These are phyloP conservation scores for Morpho helenor DNA, from an alignment of 2,888 invertebrate genomes.

Conservation along the genomic window DNA sequence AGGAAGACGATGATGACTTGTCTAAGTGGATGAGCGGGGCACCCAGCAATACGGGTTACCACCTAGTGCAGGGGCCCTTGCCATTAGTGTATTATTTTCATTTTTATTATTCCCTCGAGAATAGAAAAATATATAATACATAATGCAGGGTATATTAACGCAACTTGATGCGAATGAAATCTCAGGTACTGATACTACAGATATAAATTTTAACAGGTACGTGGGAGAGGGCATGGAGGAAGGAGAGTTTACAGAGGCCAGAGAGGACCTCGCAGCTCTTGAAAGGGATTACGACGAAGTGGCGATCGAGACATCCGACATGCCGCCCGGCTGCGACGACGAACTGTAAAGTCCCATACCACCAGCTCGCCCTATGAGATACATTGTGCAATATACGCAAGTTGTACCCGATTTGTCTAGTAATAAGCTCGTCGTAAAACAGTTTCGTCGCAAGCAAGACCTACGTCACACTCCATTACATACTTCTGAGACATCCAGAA, in stretches of 20 bases:
- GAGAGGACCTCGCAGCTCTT: conserved; percentile 86
- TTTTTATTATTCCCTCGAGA: too few relatives aligned
- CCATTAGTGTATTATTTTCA: too few relatives aligned
- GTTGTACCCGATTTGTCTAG: neutral
- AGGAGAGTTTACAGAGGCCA: conserved; percentile 89
- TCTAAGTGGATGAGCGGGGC: too few relatives aligned
- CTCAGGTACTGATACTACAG: neutral
- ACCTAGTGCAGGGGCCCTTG: too few relatives aligned
- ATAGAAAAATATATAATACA: too few relatives aligned
- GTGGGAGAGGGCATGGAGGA: conserved; percentile 91
- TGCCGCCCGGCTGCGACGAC: conserved; percentile 61
- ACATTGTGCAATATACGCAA: neutral
- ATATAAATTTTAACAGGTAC: conserved; percentile 74
- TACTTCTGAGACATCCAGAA: too few relatives aligned
- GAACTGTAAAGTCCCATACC: conserved; percentile 47
- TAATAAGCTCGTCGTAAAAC: too few relatives aligned
- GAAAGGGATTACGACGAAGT: conserved; percentile 88
- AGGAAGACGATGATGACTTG: too few relatives aligned
- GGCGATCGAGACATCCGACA: conserved; percentile 79
- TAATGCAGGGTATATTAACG: too few relatives aligned
- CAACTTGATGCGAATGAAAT: neutral
- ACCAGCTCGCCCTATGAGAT: conserved; percentile 2
- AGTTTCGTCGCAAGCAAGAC: neutral
- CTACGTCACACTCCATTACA: too few relatives aligned
- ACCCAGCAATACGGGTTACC: too few relatives aligned